These are phyloP conservation scores for Hippocampus guttulatus DNA, from an alignment of 2,113 vertebrate genomes.

Conservation along the genomic window DNA sequence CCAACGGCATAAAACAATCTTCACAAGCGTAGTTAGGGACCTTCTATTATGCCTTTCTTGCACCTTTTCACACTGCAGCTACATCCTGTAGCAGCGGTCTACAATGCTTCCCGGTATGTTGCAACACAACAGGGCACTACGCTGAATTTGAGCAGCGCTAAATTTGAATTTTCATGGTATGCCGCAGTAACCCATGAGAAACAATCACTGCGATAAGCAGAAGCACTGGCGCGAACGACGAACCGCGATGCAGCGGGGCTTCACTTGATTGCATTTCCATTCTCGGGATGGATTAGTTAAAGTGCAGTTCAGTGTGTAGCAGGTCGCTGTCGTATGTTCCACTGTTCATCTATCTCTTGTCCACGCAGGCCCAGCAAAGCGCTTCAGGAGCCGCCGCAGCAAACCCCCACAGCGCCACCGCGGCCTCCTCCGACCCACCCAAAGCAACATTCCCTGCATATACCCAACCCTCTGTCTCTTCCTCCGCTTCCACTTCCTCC, in stretches of 20 bases:
- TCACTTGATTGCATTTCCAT: not conserved
- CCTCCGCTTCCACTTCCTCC: slow-evolving; percentile 81
- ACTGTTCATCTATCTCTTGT: slow-evolving; percentile 13
- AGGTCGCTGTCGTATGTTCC: not conserved
- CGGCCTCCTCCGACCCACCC: slow-evolving; percentile 84
- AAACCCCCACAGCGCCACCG: slow-evolving; percentile 80
- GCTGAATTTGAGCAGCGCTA: no score
- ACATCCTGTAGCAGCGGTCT: no score
- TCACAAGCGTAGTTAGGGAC: no score
- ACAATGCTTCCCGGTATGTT: no score
- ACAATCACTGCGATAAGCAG: no score
- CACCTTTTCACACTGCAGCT: no score
- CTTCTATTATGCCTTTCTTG: no score
- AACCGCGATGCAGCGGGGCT: not conserved
- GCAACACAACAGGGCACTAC: no score
- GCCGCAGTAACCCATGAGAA: no score
- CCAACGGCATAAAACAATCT: not conserved
- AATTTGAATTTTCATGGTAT: no score
- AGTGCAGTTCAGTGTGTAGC: not conserved
- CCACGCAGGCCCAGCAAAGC: slow-evolving; percentile 84
- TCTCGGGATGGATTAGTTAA: not conserved
- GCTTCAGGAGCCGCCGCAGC: slow-evolving; percentile 84
- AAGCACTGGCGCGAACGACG: no score
- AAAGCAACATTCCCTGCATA: slow-evolving; percentile 98
- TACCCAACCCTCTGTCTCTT: slow-evolving; percentile 88